These are phyloP conservation scores for Lycodopsis pacificus DNA, from an alignment of 2,797 vertebrate species.

Conservation along the genomic window DNA sequence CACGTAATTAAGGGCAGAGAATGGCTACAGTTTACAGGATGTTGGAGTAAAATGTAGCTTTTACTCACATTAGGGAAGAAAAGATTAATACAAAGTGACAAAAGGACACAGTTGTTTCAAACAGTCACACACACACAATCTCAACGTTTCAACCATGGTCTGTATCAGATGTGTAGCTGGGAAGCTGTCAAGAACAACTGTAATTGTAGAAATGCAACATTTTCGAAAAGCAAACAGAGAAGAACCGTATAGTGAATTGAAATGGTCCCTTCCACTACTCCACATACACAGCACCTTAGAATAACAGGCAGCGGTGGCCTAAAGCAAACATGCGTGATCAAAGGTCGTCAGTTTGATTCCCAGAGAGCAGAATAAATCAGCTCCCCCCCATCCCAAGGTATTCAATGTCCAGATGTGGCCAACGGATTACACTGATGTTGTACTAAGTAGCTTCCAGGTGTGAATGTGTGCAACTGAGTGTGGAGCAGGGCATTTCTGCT, in stretches of 20 bases:
- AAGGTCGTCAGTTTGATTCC: slow-evolving; percentile 2
- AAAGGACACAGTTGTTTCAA: not conserved
- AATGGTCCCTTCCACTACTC: not conserved
- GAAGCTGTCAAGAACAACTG: not conserved
- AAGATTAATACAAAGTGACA: not conserved
- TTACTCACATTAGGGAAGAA: not conserved
- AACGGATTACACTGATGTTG: slow-evolving; percentile 11
- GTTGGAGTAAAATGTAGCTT: slow-evolving; percentile 2
- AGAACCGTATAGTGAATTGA: not conserved
- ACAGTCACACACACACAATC: not conserved
- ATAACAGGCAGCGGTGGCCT: not conserved
- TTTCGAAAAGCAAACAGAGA: not conserved
- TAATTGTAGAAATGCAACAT: not conserved
- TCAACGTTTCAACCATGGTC: not conserved
- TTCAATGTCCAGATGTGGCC: slow-evolving; percentile 4
- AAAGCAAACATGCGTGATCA: not conserved
- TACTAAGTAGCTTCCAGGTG: slow-evolving; percentile 34
- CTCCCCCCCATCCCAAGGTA: not conserved
- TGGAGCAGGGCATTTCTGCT: slow-evolving; percentile 5
- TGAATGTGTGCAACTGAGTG: slow-evolving; percentile 11
- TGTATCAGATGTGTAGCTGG: not conserved
- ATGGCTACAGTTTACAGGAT: not conserved
- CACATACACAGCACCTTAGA: not conserved
- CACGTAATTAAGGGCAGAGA: not conserved
- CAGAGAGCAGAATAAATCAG: slow-evolving; percentile 2